Conservation (phyloP, 2,797 vertebrate genomes). For the Graptemys geographica region DNA sequence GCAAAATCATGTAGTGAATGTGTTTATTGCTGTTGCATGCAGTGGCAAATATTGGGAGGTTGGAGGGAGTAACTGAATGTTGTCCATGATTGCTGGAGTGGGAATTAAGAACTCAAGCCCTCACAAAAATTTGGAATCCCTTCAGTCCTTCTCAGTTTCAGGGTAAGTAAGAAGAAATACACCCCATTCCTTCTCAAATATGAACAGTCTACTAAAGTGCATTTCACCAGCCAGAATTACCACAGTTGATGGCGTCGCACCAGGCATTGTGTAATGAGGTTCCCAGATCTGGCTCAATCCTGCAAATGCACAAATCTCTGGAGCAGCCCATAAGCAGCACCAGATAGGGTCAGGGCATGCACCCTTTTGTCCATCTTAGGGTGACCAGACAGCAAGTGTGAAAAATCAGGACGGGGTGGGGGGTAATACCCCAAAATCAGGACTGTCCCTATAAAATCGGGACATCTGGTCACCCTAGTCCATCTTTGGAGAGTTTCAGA, state of each 20-base stretch:
- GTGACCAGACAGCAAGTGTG: too few species aligned
- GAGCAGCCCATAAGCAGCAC: background rate
- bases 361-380: background rate
- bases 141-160: background rate
- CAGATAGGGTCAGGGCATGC: background rate
- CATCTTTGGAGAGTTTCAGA: background rate
- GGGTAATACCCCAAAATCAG: too few species aligned
- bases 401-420: too few species aligned
- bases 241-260: too few species aligned
- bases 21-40: background rate
- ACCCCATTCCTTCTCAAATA: too few species aligned
- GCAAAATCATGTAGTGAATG: background rate
- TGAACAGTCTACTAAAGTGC: too few species aligned
- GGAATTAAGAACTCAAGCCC: background rate
- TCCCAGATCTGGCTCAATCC: background rate
- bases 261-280: background rate
- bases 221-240: too few species aligned
- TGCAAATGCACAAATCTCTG: background rate
- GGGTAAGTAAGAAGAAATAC: background rate
- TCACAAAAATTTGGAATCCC: background rate
- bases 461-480: background rate
- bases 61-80: background rate
- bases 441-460: too few species aligned
- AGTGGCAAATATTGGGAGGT: background rate
- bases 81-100: background rate